These are phyloP conservation scores for Thymelicus acteon DNA, from an alignment of 2,888 invertebrate species.

Conservation along the genomic window DNA sequence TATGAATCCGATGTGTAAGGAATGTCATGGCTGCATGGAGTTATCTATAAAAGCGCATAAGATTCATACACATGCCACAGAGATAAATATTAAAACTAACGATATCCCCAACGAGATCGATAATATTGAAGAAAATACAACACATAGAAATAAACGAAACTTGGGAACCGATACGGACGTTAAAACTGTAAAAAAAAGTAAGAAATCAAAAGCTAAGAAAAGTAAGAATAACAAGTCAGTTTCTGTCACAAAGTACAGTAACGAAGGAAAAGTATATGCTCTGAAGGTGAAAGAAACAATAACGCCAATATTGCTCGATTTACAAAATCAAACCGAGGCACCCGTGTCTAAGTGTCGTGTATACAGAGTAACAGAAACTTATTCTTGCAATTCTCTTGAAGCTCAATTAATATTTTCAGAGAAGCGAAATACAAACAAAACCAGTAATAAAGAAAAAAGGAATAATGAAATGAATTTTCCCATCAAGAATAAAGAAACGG, in stretches of 20 bases:
- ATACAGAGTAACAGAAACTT: slow-evolving; percentile 62
- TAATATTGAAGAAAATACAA: slow-evolving; percentile 41
- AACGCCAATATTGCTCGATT: slow-evolving; percentile 35
- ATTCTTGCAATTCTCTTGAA: slow-evolving; percentile 60
- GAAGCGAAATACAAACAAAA: slow-evolving; percentile 56
- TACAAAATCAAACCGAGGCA: slow-evolving; percentile 43
- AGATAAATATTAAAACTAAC: slow-evolving; percentile 42
- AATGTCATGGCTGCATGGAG: slow-evolving; percentile 63
- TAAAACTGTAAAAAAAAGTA: slow-evolving; percentile 40
- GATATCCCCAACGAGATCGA: slow-evolving; percentile 51
- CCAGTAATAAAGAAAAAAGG: slow-evolving; percentile 50
- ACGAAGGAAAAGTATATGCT: slow-evolving; percentile 60
- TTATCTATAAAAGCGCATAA: slow-evolving; percentile 56
- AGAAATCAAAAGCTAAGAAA: slow-evolving; percentile 51
- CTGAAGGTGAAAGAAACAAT: slow-evolving; percentile 64
- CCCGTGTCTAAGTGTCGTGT: slow-evolving; percentile 55
- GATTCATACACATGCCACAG: slow-evolving; percentile 38
- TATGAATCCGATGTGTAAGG: slow-evolving; percentile 52
- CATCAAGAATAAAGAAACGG: slow-evolving; percentile 38
- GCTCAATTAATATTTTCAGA: slow-evolving; percentile 53
- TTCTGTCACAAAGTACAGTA: slow-evolving; percentile 63
- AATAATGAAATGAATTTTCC: slow-evolving; percentile 44
- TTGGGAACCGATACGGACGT: slow-evolving; percentile 25
- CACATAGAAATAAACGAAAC: slow-evolving; percentile 51
- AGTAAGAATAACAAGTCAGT: slow-evolving; percentile 53